Percentiles rank a stretch among this genome's conserved stretches.
Conservation (phyloP, 2,888 invertebrate species). For the Metallyticus violacea region DNA sequence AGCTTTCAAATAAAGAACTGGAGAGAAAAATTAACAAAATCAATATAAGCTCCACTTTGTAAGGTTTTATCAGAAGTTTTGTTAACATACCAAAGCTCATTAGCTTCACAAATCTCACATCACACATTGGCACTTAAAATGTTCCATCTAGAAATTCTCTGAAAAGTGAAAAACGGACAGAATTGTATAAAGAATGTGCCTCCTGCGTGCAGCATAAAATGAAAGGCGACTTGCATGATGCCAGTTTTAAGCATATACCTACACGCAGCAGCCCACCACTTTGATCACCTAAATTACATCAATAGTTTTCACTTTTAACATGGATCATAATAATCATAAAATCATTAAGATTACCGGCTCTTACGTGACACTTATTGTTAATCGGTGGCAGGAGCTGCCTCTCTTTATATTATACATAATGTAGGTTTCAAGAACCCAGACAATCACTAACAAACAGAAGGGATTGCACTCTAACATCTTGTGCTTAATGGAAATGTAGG, state of each 20-base stretch:
- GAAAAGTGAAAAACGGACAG: conserved; percentile 16
- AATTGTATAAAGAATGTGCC: conserved; percentile 17
- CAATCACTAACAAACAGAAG: conserved; percentile 9
- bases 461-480: conserved; percentile 6
- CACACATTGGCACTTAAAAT: conserved; percentile 16
- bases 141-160: conserved; percentile 22
- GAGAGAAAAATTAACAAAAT: neutral
- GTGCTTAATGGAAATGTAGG: conserved; percentile 11
- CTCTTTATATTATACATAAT: neutral
- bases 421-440: conserved; percentile 5
- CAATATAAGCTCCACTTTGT: neutral
- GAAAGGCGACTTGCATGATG: neutral
- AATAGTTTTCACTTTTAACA: conserved; percentile 13
- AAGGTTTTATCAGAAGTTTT: neutral
- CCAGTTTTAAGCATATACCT: conserved; percentile 1
- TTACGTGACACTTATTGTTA: conserved; percentile 11
- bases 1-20: conserved; percentile 13
- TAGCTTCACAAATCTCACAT: neutral
- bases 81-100: neutral
- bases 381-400: conserved; percentile 19
- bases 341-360: neutral
- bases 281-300: conserved; percentile 19
- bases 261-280: neutral
- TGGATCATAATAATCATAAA: conserved; percentile 7
- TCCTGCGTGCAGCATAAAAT: neutral